Evolutionary conservation across 2,113 vertebrate genomes (phyloP), one percentile per base, ranked within the genome.

Genomic region (Sapajus apella): DNA sequence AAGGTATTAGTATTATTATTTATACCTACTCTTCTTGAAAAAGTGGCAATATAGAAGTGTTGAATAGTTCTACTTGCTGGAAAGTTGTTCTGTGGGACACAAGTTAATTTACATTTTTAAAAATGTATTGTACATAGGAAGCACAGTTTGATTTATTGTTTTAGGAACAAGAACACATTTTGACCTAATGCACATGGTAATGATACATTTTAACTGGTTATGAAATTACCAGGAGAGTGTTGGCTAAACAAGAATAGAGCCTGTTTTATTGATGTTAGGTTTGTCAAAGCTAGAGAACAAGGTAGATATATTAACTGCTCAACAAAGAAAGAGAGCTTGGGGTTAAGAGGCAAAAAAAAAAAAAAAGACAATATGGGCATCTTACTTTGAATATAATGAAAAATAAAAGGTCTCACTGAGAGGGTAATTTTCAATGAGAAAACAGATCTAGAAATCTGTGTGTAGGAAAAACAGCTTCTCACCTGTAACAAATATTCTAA

Each of bases 1-100:
- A 97, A 97, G 97, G 95, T 93, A 95, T 97, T 84, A 61, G n/a
- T 91, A n/a, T 76, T 73, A 93, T 83, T 79, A n/a, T 82, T 96
- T 96, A 73, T 95, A 93, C 66, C 66, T 93, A 47, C 73, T 94
- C 0, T 75, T 93, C n/a, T 85, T 92, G 58, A 76, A 79, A 81
- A 91, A 35, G 52, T 16, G 96, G 86, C 70, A 87, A 50, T 64
- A 37, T 35, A 56, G 43, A 87, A 76, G 35, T 75, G 18, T 18
- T 20, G 35, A 20, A 47, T 45, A 32, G 25, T 70, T 95, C 25
- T 35, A 27, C 4, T 43, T 50, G 66, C 68, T 91, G 88, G 55
- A 81, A 58, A 40, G 27, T 64, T 83, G n/a, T 50, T 82, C 79
- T 25, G 1, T 87, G 56, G 83, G 35, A 83, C 2, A 21, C 90